Evolutionary conservation across 1,140 invertebrate species (phyloP).

Genomic region (Daktulosphaira vitifoliae): DNA sequence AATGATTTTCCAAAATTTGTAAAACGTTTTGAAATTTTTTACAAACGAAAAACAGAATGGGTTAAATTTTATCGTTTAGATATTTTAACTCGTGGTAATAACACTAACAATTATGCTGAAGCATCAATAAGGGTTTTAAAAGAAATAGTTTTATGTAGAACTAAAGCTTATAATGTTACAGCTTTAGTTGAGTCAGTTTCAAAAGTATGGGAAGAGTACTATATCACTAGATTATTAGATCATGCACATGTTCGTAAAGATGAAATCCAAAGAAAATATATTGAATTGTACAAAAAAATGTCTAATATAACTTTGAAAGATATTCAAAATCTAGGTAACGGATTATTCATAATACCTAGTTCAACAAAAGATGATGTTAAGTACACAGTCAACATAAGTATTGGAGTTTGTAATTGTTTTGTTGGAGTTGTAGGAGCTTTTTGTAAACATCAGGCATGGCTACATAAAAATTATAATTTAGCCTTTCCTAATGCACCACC

Average conservation of each 20-base stretch:
- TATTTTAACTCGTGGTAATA: background rate
- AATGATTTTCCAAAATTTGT: slow-evolving; percentile 13
- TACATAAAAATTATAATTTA: slow-evolving; percentile 8
- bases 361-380: slow-evolving; percentile 1
- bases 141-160: slow-evolving; percentile 4
- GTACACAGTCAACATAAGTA: slow-evolving; percentile 1
- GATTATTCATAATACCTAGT: slow-evolving; percentile 1
- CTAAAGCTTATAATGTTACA: background rate
- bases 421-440: no score
- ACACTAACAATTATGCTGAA: slow-evolving; percentile 13
- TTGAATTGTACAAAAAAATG: slow-evolving; percentile 13
- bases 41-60: slow-evolving; percentile 13
- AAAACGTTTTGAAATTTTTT: slow-evolving; percentile 1
- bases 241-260: slow-evolving; percentile 3
- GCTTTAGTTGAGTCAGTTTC: slow-evolving; percentile 6
- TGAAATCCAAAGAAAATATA: slow-evolving; percentile 6
- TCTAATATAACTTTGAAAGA: background rate
- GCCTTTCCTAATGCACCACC: background rate
- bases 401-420: background rate
- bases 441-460: slow-evolving; percentile 2
- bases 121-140: slow-evolving; percentile 5
- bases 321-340: slow-evolving; percentile 3
- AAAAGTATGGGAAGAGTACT: slow-evolving; percentile 15
- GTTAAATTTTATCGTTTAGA: background rate
- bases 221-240: background rate